Conservation (phyloP, 2,888 invertebrate genomes). For the Tiphia femorata region DNA sequence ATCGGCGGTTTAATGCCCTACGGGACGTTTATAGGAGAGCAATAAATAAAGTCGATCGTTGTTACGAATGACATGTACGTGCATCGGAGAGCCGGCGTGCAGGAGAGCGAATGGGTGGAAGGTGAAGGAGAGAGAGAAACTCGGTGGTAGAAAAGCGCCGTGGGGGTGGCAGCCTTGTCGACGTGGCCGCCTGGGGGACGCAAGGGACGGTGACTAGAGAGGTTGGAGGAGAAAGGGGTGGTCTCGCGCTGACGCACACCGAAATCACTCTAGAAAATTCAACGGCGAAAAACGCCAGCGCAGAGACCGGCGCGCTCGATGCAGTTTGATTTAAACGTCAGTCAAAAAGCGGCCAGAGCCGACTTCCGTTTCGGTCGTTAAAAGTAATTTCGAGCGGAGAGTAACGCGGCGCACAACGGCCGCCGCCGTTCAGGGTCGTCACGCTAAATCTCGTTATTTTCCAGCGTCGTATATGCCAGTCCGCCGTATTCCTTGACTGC, state of each 20-base stretch:
- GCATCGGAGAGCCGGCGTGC: conserved; percentile 11
- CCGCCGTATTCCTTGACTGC: too few species aligned
- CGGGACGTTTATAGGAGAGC: conserved; percentile 35
- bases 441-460: not conserved
- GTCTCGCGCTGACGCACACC: not conserved
- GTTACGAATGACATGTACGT: conserved; percentile 24
- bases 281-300: conserved; percentile 1
- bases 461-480: too few species aligned
- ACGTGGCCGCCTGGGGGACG: too few species aligned
- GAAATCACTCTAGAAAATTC: conserved; percentile 24
- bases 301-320: not conserved
- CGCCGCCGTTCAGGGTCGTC: not conserved
- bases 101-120: not conserved
- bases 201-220: too few species aligned
- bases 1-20: conserved; percentile 40
- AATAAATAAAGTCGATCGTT: conserved; percentile 40
- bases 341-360: not conserved
- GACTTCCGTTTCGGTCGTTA: not conserved
- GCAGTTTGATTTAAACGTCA: not conserved
- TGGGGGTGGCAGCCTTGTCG: not conserved
- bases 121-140: not conserved
- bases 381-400: conserved; percentile 1
- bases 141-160: not conserved
- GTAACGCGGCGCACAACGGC: not conserved
- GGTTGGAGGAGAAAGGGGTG: not conserved